Evolutionary conservation across 1,140 invertebrate species (phyloP).

Genomic region (Paralvinella palmiformis): DNA sequence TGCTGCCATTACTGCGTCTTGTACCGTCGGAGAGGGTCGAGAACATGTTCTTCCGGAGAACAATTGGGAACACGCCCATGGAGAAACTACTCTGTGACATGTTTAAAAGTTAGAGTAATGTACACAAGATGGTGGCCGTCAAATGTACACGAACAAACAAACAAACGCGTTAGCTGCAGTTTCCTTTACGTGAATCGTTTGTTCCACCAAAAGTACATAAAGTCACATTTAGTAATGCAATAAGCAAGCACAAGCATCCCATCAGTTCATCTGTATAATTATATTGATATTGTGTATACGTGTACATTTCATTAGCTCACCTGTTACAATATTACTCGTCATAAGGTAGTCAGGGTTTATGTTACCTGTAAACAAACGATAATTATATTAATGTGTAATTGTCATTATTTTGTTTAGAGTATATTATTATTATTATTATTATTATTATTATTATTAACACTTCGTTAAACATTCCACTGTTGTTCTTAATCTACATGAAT

Average conservation of each 20-base stretch:
- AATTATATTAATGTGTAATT: background rate
- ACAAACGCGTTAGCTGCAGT: too few relatives aligned
- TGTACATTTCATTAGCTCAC: too few relatives aligned
- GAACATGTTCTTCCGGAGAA: conserved; percentile 84
- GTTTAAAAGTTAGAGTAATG: conserved; percentile 54
- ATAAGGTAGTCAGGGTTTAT: background rate
- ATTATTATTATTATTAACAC: background rate
- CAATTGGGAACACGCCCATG: conserved; percentile 95
- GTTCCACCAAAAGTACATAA: background rate
- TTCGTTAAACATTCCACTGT: background rate
- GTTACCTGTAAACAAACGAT: background rate
- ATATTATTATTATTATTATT: background rate
- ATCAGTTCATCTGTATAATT: background rate
- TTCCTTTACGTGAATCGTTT: background rate
- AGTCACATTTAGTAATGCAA: background rate
- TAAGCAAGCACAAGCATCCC: background rate
- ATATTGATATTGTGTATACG: background rate
- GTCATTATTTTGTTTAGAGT: background rate
- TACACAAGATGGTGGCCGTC: background rate
- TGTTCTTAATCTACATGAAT: background rate
- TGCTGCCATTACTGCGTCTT: conserved; percentile 74
- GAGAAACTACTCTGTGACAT: conserved; percentile 96
- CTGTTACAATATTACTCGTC: too few relatives aligned
- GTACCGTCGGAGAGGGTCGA: conserved; percentile 68
- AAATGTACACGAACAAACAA: background rate